Evolutionary conservation across 2,113 vertebrate species (phyloP).

Genomic region (Ophiodon elongatus): DNA sequence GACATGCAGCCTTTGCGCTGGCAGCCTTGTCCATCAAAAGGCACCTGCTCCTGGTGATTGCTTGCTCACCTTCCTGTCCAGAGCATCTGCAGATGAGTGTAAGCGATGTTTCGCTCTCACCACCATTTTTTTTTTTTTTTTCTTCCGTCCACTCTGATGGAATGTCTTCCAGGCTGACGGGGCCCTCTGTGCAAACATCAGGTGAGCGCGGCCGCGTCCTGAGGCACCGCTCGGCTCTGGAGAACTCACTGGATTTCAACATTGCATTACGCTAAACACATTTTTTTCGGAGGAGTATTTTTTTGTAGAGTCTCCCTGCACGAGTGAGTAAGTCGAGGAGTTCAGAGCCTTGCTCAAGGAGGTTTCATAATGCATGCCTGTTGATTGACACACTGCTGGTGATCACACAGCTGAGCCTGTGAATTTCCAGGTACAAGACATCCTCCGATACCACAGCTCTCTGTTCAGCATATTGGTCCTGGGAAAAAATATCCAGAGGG

Average conservation of each 20-base stretch:
- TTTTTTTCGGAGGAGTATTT: constrained; percentile 1
- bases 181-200: constrained; percentile 36
- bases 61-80: constrained; percentile 78
- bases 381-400: constrained; percentile 10
- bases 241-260: constrained; percentile 27
- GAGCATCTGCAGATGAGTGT: constrained; percentile 65
- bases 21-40: constrained; percentile 79
- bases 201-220: not conserved
- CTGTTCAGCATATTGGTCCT: not conserved
- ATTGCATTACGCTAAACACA: not conserved
- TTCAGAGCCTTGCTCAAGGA: constrained; percentile 42
- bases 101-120: constrained; percentile 45
- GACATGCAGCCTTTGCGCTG: constrained; percentile 71
- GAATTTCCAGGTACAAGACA: not conserved
- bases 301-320: not conserved
- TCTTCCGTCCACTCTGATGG: constrained; percentile 38
- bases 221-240: not conserved
- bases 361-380: constrained; percentile 12
- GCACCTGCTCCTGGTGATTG: constrained; percentile 80
- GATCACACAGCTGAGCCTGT: not conserved
- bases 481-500: not conserved
- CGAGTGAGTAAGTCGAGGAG: not conserved
- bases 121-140: constrained; percentile 56
- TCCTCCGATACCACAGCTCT: not conserved
- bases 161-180: constrained; percentile 42